Evolutionary conservation across 1,140 invertebrate species (phyloP).

Genomic region (Patella vulgata): DNA sequence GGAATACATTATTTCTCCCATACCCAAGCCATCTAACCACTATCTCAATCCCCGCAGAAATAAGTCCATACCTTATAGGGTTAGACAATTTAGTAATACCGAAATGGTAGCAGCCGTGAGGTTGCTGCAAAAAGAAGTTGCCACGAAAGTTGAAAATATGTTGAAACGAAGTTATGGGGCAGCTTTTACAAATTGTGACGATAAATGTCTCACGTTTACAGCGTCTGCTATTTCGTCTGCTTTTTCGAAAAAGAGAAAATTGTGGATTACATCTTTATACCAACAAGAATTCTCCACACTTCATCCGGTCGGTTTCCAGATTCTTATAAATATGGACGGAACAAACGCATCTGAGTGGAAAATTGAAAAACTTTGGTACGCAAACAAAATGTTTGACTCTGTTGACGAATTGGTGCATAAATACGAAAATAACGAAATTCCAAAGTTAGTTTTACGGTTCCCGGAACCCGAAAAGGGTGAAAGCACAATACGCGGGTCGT

Average conservation of each 20-base stretch:
- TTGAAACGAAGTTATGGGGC: slow-evolving; percentile 34
- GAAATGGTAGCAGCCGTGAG: slow-evolving; percentile 22
- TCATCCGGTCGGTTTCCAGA: slow-evolving; percentile 42
- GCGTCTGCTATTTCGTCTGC: slow-evolving; percentile 28
- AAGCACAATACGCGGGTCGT: neutral
- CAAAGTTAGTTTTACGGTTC: slow-evolving; percentile 14
- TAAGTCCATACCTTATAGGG: slow-evolving; percentile 19
- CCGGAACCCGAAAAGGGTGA: slow-evolving; percentile 4
- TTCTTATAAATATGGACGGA: slow-evolving; percentile 36
- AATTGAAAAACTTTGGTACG: slow-evolving; percentile 41
- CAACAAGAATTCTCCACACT: slow-evolving; percentile 31
- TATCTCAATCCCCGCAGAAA: slow-evolving; percentile 22
- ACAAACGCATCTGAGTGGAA: slow-evolving; percentile 22
- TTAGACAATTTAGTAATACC: slow-evolving; percentile 19
- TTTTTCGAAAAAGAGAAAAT: slow-evolving; percentile 25
- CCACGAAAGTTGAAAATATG: slow-evolving; percentile 26
- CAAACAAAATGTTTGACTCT: slow-evolving; percentile 29
- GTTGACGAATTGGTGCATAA: slow-evolving; percentile 24
- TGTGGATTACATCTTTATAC: slow-evolving; percentile 43
- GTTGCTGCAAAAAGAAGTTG: slow-evolving; percentile 18
- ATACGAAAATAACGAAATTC: slow-evolving; percentile 16
- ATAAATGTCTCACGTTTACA: slow-evolving; percentile 31
- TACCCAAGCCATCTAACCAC: slow-evolving; percentile 25
- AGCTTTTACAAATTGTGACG: slow-evolving; percentile 25
- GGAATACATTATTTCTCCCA: slow-evolving; percentile 50